phyloP scores from a whole-genome alignment of 1,140 invertebrate genomes.

The Leguminivora glycinivorella region DNA sequence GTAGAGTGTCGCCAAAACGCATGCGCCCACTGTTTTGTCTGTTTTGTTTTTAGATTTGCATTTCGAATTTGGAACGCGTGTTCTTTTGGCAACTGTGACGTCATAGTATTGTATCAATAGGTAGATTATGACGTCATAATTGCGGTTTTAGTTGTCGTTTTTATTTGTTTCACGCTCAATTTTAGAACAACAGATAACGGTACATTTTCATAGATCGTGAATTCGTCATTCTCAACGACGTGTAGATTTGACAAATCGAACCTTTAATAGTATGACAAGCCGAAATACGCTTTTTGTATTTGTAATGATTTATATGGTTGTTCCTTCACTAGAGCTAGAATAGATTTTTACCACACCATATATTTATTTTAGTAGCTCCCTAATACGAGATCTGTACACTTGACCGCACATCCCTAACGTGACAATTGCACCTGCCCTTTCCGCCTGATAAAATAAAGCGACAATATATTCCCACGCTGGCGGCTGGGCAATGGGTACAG shows the following conservation, averaged over 20 bases:
- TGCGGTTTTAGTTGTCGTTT: background rate
- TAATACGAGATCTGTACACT: background rate
- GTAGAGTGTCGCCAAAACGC: conserved; percentile 19
- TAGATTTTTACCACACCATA: too few species aligned
- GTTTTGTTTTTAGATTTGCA: conserved; percentile 3
- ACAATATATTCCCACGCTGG: background rate
- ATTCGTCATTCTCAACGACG: too few species aligned
- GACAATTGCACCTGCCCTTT: conserved; percentile 2
- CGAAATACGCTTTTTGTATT: too few species aligned
- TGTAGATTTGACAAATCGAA: too few species aligned
- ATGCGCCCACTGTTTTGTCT: background rate
- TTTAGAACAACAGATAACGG: too few species aligned
- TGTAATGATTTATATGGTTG: too few species aligned
- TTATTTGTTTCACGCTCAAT: too few species aligned
- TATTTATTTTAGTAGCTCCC: background rate
- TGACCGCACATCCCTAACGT: background rate
- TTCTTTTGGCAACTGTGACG: background rate
- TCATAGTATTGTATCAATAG: too few species aligned
- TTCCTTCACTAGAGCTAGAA: too few species aligned
- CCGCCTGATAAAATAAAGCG: background rate
- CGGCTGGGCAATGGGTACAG: background rate
- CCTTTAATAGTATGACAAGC: too few species aligned
- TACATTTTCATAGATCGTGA: too few species aligned
- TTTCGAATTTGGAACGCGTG: background rate
- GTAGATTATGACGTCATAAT: background rate